Evolutionary conservation across 1,140 invertebrate genomes (phyloP), one percentile per base, ranked within the genome.

Genomic region (Drosophila obscura): DNA sequence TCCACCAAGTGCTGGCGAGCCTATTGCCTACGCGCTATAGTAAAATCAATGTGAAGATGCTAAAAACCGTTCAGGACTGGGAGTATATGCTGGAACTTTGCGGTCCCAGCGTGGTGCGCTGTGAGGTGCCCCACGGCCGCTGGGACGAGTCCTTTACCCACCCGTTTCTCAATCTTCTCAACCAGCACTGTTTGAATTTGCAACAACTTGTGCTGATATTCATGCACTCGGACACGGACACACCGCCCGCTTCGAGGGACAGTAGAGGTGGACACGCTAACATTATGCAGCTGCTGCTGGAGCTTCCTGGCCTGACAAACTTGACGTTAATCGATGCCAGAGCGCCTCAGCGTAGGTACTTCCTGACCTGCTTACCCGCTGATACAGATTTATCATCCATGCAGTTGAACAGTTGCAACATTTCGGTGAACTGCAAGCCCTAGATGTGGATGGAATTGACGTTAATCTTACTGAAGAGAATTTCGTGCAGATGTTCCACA

Each of bases 391-490:
- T 45, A 1, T 39, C 0, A 16, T 1, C 15, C 1, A 64, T 73
- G 8, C 26, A 85, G 82, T 88, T 1, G 39, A 61, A 4, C 59
- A 87, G 15, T 13, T 87, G 19, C 49, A 60, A 9, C 13, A 73
- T 6, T 88, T 79, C 31, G n/a, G 2, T 1, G 24, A 65, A 5
- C 50, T 87, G 24, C 46, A 88, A 11, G 48, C 60, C 7, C 51
- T 87, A 28, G 63, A 88, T 24, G 43, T 87, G 48, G 83, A 87
- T 69, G 82, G 83, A 11, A 49, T 82, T 2, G 83, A 87, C 39
- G 31, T 50, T 2, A 61, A 48, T 28, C 56, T 88, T 2, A 48
- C 28, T 8, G 31, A 55, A n/a, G 6, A 7, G 1, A 61, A 69
- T 2, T 76, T 87, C 7, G 43, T 62, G 8, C 41, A 69, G 2